Evolutionary conservation across 2,113 vertebrate genomes (phyloP), one percentile per base, ranked within the genome.

Genomic region (Tachysurus fulvidraco): DNA sequence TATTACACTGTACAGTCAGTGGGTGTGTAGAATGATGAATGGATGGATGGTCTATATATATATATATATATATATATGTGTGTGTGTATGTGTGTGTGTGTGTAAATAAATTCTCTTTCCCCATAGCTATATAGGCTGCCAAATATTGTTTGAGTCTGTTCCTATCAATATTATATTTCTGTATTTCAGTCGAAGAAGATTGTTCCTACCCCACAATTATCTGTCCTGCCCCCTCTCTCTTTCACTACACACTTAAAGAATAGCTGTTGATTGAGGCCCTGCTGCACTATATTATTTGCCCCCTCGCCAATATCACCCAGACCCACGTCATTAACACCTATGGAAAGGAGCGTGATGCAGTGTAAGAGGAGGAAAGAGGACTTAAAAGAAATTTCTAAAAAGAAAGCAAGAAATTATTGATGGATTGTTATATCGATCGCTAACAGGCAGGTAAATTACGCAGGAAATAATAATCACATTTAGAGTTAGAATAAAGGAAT

Each of bases 251-350:
- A 60, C 17, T 85, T 73, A 79, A 67, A 89, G 83, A 89, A 87
- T 89, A 73, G 78, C 23, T 81, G 57, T 79, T 89, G 88, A 89
- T 89, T 89, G 79, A 87, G 57, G 76, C 65, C 59, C 52, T 17
- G 7, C 62, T 55, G 30, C 50, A 36, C 64, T 69, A n/a, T 83
- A 85, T 87, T 87, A 78, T 64, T 62, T 44, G 44, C 23, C 16
- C 60, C 41, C 12, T 2, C 44, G 17, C 81, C 59, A 50, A 10
- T 52, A 28, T 28, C 25, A 52, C 54, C 59, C 64, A 25, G 41
- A 74, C 36, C 57, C 36, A 28, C 55, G 59, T 76, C 46, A 76
- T 86, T 73, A 84, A 76, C 86, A 80, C 67, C 23, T 55, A 30
- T 57, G 5, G 62, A 74, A 50, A 52, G 25, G 55, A 83, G 59